phyloP scores from a whole-genome alignment of 2,113 vertebrate species.

The Brienomyrus brachyistius region DNA sequence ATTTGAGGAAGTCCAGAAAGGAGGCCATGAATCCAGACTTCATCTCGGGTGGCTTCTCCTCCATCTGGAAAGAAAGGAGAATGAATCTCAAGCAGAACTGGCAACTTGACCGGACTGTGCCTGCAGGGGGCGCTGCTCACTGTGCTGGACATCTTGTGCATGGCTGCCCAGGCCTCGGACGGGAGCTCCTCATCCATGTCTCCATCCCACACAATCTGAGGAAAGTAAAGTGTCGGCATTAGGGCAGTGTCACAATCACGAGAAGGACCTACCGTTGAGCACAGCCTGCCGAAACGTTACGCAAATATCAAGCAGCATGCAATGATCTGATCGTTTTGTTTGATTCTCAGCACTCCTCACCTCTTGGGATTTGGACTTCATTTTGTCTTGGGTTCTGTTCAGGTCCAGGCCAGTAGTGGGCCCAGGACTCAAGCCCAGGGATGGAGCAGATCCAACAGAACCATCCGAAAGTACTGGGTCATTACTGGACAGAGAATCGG shows the following conservation, averaged over 20 bases:
- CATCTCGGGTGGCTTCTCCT: constrained; percentile 78
- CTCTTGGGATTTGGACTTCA: constrained; percentile 71
- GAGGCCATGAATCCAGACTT: constrained; percentile 84
- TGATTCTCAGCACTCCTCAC: constrained; percentile 40
- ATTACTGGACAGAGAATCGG: constrained; percentile 55
- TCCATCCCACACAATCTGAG: constrained; percentile 56
- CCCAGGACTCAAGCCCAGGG: constrained; percentile 60
- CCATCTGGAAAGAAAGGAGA: constrained; percentile 49
- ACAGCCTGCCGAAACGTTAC: too few species aligned
- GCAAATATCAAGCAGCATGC: background rate
- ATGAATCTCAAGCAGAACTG: background rate
- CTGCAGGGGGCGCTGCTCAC: constrained; percentile 40
- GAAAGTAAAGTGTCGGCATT: background rate
- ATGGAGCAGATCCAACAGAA: constrained; percentile 56
- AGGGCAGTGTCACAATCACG: background rate
- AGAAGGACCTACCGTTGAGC: background rate
- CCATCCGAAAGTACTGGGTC: constrained; percentile 61
- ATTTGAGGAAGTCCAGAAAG: constrained; percentile 81
- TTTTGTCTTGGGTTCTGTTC: constrained; percentile 66
- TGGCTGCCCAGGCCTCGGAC: constrained; percentile 52
- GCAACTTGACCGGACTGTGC: background rate
- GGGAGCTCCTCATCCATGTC: constrained; percentile 52
- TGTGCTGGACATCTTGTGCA: constrained; percentile 56
- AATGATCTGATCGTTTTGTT: background rate
- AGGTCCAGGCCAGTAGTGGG: constrained; percentile 55